Conservation (phyloP, 2,797 vertebrate genomes). For the Gymnothorax reevesii region DNA sequence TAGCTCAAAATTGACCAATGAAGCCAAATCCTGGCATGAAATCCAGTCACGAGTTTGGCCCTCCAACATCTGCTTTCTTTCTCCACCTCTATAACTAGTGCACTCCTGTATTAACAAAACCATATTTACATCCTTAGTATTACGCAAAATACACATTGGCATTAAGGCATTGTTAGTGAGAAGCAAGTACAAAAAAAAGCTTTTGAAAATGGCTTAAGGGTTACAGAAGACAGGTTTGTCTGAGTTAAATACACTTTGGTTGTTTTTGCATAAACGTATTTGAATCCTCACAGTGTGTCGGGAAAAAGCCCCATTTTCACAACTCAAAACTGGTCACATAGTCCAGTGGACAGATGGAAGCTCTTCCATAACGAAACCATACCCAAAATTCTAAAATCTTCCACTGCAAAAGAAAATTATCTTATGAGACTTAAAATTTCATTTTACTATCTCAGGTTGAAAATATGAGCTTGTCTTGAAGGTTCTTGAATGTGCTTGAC, state of each 20-base stretch:
- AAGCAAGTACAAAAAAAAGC: conserved; percentile 6
- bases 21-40: neutral
- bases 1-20: neutral
- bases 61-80: neutral
- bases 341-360: too few relatives aligned
- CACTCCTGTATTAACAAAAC: neutral
- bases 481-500: too few relatives aligned
- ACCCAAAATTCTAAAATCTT: neutral
- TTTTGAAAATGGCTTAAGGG: neutral
- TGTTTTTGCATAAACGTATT: conserved; percentile 18
- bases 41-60: neutral
- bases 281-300: conserved; percentile 22
- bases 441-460: too few relatives aligned
- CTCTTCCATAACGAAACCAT: neutral
- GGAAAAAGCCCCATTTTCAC: conserved; percentile 4
- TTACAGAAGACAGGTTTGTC: conserved; percentile 17
- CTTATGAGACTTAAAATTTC: too few relatives aligned
- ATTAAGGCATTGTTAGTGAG: neutral
- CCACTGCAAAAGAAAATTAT: neutral
- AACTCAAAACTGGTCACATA: neutral
- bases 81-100: neutral
- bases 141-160: neutral
- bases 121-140: neutral
- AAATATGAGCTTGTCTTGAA: too few relatives aligned
- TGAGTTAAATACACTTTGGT: conserved; percentile 33